Evolutionary conservation across 2,888 invertebrate species (phyloP), one percentile per base, ranked within the genome.

Genomic region (Rhabditoides inermis): DNA sequence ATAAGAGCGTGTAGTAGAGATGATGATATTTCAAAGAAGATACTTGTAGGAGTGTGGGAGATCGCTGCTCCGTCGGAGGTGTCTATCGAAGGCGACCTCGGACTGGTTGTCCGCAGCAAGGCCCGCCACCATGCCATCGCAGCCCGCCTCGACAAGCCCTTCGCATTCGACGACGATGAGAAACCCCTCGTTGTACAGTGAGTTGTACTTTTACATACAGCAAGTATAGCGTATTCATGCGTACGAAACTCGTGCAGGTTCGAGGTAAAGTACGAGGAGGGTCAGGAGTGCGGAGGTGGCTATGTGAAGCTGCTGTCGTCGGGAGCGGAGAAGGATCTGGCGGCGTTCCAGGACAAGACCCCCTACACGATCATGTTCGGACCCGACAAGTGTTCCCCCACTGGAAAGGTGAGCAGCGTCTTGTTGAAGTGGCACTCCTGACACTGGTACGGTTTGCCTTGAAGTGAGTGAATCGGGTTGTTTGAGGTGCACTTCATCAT

Each of bases 341-440:
- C 55, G 12, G 42, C 45, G 22, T 68, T 69, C 51, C 75, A 81
- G 78, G 95, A 98, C 80, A 91, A 90, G 80, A 91, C 94, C 0
- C 87, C 91, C 0, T 99, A 95, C 81, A 88, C 91, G 2, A 90
- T 99, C 73, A 98, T 99, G 98, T 99, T 98, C 81, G 98, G 98
- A 0, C 95, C 95, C 7, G 98, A 98, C 82, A 98, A 94, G 80
- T 98, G 98, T 80, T 95, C 95, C 60, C 88, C 87, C 76, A 90
- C 90, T 78, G 86, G 88, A 76, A 94, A 94, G 81, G n/a, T n/a
- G n/a, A n/a, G n/a, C n/a, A n/a, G n/a, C n/a, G n/a, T n/a, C n/a
- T n/a, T n/a, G n/a, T n/a, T n/a, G n/a, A n/a, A n/a, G n/a, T n/a
- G n/a, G n/a, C n/a, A n/a, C n/a, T n/a, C n/a, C n/a, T n/a, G n/a